Percentiles rank a stretch among this genome's conserved stretches.
phyloP scores from a whole-genome alignment of 2,797 vertebrate species.

The Onychomys arenicola region DNA sequence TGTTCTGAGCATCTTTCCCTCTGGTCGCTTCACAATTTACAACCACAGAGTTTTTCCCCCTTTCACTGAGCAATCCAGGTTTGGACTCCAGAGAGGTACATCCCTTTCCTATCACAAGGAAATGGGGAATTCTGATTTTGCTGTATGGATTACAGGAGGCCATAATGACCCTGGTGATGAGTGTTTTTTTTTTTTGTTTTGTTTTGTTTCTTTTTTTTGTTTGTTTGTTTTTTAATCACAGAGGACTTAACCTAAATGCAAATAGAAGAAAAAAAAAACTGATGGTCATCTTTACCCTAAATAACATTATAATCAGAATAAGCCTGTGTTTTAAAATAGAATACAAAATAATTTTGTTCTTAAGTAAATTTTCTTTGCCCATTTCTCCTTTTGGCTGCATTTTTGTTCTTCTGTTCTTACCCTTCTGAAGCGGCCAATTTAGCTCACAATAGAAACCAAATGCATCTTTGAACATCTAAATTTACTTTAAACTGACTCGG shows the following conservation, averaged over 20 bases:
- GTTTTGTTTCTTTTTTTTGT: too few relatives aligned
- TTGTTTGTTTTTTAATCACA: background rate
- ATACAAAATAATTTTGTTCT: background rate
- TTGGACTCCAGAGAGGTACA: background rate
- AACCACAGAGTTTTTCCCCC: background rate
- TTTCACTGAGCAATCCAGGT: conserved; percentile 42
- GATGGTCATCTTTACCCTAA: background rate
- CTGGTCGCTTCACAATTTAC: conserved; percentile 29
- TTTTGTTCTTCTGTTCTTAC: background rate
- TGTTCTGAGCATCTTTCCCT: conserved; percentile 53
- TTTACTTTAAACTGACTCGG: conserved; percentile 86
- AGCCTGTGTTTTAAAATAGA: conserved; percentile 30
- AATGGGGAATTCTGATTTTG: conserved; percentile 45
- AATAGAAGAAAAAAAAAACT: background rate
- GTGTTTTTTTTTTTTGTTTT: background rate
- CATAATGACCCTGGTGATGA: background rate
- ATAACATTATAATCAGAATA: background rate
- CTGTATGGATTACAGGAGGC: background rate
- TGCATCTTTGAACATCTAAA: conserved; percentile 87
- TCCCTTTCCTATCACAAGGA: conserved; percentile 5
- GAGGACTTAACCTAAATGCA: conserved; percentile 28
- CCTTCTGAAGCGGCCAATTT: conserved; percentile 82
- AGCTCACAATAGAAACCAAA: conserved; percentile 86
- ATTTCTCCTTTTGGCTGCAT: background rate
- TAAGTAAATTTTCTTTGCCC: background rate